Evolutionary conservation across 1,140 invertebrate genomes (phyloP).

Genomic region (Sogatella furcifera): DNA sequence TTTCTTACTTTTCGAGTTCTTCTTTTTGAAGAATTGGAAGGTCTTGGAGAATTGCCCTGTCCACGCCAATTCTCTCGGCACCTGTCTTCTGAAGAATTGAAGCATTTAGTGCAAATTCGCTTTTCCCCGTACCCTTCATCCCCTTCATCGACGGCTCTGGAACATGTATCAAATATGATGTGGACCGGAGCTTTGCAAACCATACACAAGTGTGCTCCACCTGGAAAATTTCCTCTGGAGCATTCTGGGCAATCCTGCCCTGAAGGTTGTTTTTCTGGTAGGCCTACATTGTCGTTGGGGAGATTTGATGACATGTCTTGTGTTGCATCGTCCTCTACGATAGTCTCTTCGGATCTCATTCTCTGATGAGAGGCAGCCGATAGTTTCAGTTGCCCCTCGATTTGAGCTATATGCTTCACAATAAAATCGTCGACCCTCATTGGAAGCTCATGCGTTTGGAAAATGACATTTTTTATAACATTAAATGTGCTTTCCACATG

Average conservation of each 20-base stretch:
- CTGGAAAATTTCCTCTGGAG: constrained; percentile 3
- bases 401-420: not conserved
- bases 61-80: not conserved
- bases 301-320: not conserved
- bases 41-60: not conserved
- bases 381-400: not conserved
- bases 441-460: not conserved
- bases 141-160: not conserved
- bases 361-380: not conserved
- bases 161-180: not conserved
- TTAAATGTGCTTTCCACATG: constrained; percentile 9
- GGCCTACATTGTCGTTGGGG: too few species aligned
- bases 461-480: constrained; percentile 9
- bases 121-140: not conserved
- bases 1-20: not conserved
- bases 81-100: not conserved
- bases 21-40: not conserved
- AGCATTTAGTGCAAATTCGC: not conserved
- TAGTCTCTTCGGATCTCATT: not conserved
- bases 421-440: constrained; percentile 11
- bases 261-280: too few species aligned
- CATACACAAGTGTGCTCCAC: not conserved
- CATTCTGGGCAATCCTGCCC: not conserved
- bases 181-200: not conserved
- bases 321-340: not conserved